Evolutionary conservation across 92 coral and sea anemone species (phyloP).

Genomic region (Phenganax stokvisi): DNA sequence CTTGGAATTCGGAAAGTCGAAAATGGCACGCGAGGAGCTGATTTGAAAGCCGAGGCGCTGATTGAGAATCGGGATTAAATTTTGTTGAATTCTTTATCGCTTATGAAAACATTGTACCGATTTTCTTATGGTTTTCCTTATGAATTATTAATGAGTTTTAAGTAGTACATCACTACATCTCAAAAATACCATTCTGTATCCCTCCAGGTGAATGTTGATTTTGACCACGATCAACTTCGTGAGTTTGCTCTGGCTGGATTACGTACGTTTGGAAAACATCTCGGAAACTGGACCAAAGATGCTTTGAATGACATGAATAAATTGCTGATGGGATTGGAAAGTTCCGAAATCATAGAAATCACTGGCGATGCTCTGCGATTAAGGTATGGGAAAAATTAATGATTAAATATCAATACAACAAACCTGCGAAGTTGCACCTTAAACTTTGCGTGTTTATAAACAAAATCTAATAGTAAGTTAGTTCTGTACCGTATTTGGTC

Average conservation of each 20-base stretch:
- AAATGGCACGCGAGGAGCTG: too few relatives aligned
- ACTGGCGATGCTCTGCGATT: conserved; percentile 61
- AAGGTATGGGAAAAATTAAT: conserved; percentile 48
- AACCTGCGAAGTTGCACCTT: not conserved
- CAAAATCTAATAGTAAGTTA: too few relatives aligned
- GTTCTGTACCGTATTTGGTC: too few relatives aligned
- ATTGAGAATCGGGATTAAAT: too few relatives aligned
- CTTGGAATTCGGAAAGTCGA: too few relatives aligned
- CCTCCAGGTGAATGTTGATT: conserved; percentile 46
- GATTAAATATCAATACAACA: not conserved
- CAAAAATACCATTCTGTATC: not conserved
- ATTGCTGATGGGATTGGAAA: conserved; percentile 65
- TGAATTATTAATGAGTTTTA: not conserved
- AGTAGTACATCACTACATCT: not conserved
- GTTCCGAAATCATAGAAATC: conserved; percentile 60
- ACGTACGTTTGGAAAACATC: conserved; percentile 64
- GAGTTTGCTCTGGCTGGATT: conserved; percentile 71
- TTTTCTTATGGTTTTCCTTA: too few relatives aligned
- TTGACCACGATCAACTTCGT: conserved; percentile 79
- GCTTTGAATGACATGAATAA: conserved; percentile 61
- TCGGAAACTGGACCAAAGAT: conserved; percentile 61
- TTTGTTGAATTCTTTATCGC: too few relatives aligned
- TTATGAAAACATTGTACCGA: too few relatives aligned
- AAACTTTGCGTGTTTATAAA: too few relatives aligned
- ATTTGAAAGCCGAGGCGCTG: too few relatives aligned